Conservation (phyloP, 2,888 invertebrate genomes). For the Stenolophus ochropezus region DNA sequence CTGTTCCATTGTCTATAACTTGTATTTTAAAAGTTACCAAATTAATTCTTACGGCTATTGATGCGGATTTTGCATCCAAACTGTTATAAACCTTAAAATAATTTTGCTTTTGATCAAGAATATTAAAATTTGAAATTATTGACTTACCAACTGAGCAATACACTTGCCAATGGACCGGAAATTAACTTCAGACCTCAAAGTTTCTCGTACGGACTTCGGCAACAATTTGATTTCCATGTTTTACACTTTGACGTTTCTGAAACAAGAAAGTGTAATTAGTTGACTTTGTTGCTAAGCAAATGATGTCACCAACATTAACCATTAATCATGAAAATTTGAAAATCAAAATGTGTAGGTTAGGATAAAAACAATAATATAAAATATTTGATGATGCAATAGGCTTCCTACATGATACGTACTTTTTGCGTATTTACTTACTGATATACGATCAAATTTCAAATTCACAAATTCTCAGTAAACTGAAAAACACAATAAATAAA, state of each 20-base stretch:
- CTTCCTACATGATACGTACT: conserved; percentile 17
- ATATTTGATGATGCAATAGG: conserved; percentile 14
- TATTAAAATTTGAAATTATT: conserved; percentile 30
- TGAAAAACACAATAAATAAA: conserved; percentile 47
- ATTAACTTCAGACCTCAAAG: conserved; percentile 76
- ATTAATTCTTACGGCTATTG: conserved; percentile 82
- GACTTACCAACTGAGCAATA: conserved; percentile 79
- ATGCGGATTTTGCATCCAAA: conserved; percentile 81
- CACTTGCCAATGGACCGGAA: conserved; percentile 77
- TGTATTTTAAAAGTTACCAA: conserved; percentile 78
- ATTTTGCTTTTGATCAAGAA: neutral
- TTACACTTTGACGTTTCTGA: conserved; percentile 6
- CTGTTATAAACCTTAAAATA: conserved; percentile 79
- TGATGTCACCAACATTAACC: conserved; percentile 9
- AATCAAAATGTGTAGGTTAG: conserved; percentile 15
- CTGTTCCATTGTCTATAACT: conserved; percentile 86
- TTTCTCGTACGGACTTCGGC: conserved; percentile 73
- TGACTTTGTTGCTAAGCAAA: conserved; percentile 6
- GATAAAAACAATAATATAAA: conserved; percentile 11
- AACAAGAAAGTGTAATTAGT: conserved; percentile 33
- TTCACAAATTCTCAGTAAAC: conserved; percentile 30
- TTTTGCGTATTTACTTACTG: conserved; percentile 38
- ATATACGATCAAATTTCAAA: conserved; percentile 37
- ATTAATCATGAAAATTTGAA: neutral
- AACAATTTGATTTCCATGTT: conserved; percentile 68